Evolutionary conservation across 2,888 invertebrate genomes (phyloP), one percentile per base, ranked within the genome.

Genomic region (Rhogogaster chlorosoma): DNA sequence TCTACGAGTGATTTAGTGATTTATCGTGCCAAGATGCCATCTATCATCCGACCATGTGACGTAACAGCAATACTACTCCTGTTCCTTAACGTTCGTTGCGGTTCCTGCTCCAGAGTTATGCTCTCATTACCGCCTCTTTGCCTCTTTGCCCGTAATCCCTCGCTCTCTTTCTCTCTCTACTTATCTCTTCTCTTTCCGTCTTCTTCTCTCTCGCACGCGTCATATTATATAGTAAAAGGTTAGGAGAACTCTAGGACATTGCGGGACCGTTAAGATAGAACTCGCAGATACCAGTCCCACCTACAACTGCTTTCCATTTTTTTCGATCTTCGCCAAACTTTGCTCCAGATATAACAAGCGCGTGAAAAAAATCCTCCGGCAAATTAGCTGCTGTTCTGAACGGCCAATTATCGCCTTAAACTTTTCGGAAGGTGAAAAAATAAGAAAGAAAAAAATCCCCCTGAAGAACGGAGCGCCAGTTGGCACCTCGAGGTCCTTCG

Each of bases 11-110:
- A 89, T 89, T 88, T 85, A 82, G 86, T 90, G 90, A 90, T 90
- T 90, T 90, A 90, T 90, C 88, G 88, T 88, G 86, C 88, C 87
- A 89, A 87, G 85, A 87, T 86, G 87, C 86, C 87, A 90, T 90
- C 89, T 90, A 90, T 90, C 90, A 90, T 89, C 85, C 84, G 71
- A 49, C 64, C 64, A 57, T 70, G 80, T 78, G 80, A 84, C 84
- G 83, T 88, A 88, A 87, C 84, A 84, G 84, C 42, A 85, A 84
- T n/a, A n/a, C 87, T 86, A 85, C 84, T 80, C 73, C 57, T 80
- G 83, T 86, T 86, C 87, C 86, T 84, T 29, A 18, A 53, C 26
- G 42, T 80, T 49, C 83, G 83, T 83, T 70, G 83, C 83, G 83
- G 83, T 83, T 83, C 83, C 83, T 83, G 83, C 83, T 83, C 22